Conservation (phyloP, 2,797 vertebrate genomes). For the Coranthus polyacanthus region DNA sequence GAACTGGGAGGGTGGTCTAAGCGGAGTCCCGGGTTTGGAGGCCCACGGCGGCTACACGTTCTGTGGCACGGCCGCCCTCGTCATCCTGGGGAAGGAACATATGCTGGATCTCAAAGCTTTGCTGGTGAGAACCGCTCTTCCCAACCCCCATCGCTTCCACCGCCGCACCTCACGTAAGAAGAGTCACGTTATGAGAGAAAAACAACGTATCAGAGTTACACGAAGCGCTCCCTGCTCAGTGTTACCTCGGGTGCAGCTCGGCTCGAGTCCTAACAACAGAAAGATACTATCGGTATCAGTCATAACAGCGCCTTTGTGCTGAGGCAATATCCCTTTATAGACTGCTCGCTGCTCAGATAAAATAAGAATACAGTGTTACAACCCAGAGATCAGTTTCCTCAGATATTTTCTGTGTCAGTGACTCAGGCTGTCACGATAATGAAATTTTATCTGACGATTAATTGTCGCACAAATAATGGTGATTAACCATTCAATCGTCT, state of each 20-base stretch:
- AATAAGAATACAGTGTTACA: slow-evolving; percentile 4
- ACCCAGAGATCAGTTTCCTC: background rate
- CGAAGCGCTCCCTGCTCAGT: background rate
- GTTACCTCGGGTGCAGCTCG: background rate
- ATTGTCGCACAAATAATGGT: too few relatives aligned
- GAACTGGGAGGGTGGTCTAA: slow-evolving; percentile 98
- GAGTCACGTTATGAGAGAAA: background rate
- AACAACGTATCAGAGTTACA: background rate
- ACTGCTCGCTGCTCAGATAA: slow-evolving; percentile 12
- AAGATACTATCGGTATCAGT: slow-evolving; percentile 11
- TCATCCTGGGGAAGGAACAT: slow-evolving; percentile 93
- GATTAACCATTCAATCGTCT: too few relatives aligned
- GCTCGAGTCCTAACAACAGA: background rate
- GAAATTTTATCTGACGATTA: too few relatives aligned
- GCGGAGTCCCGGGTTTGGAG: slow-evolving; percentile 94
- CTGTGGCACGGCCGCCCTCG: slow-evolving; percentile 93
- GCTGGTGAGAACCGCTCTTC: slow-evolving; percentile 91
- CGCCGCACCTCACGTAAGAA: background rate
- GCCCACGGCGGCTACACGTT: slow-evolving; percentile 97
- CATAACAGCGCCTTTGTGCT: slow-evolving; percentile 23
- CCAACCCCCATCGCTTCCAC: too few relatives aligned
- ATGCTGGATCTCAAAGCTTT: slow-evolving; percentile 93
- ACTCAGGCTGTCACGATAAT: too few relatives aligned
- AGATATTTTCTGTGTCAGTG: too few relatives aligned
- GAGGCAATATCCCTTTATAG: background rate